Percentiles rank a stretch among this genome's conserved stretches.
Conservation (phyloP, 1,140 invertebrate genomes). For the Ips typographus region DNA sequence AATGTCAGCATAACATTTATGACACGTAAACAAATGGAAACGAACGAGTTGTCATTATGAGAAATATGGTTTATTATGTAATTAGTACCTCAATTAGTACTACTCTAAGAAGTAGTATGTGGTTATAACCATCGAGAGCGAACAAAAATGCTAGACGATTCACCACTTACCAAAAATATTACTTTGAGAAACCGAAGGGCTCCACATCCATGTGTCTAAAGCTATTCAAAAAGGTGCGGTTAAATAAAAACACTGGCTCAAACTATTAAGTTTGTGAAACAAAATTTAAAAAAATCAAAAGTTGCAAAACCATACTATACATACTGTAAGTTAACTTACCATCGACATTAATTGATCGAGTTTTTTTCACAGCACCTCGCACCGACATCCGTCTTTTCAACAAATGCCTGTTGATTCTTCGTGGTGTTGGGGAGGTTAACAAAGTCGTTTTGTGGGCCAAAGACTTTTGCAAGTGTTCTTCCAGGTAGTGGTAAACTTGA, state of each 20-base stretch:
- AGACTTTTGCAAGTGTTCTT: slow-evolving; percentile 80
- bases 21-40: too few species aligned
- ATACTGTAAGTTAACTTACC: slow-evolving; percentile 58
- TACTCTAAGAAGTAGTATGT: too few species aligned
- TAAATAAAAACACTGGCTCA: background rate
- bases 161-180: slow-evolving; percentile 2
- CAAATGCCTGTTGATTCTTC: slow-evolving; percentile 59
- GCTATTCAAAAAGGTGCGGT: slow-evolving; percentile 13
- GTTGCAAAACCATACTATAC: background rate
- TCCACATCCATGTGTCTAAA: slow-evolving; percentile 11
- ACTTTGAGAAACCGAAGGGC: background rate
- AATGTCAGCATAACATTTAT: too few species aligned
- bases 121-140: too few species aligned
- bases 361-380: slow-evolving; percentile 84
- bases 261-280: background rate
- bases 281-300: background rate
- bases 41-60: too few species aligned
- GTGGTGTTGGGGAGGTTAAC: slow-evolving; percentile 56
- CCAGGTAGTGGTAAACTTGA: slow-evolving; percentile 83
- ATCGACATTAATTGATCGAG: slow-evolving; percentile 81
- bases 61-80: too few species aligned
- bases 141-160: too few species aligned
- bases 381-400: slow-evolving; percentile 74
- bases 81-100: too few species aligned
- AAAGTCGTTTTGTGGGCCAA: slow-evolving; percentile 72